Conservation (phyloP, 2,113 vertebrate genomes). For the Gallinago jamesoni region DNA sequence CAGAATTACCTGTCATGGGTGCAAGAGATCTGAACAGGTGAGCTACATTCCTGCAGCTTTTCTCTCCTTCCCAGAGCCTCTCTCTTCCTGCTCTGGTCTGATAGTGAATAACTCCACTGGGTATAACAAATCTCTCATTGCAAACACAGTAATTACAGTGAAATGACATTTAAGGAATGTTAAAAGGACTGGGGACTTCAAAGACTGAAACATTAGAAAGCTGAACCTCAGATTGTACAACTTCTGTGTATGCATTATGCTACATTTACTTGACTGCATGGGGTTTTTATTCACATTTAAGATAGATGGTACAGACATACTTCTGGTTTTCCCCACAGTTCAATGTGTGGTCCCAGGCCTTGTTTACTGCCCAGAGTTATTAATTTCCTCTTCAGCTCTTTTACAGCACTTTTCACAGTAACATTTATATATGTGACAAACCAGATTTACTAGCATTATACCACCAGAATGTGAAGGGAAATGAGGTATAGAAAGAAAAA, state of each 20-base stretch:
- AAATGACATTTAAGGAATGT: conserved; percentile 32
- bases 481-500: background rate
- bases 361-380: conserved; percentile 8
- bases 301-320: background rate
- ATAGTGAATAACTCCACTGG: background rate
- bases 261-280: background rate
- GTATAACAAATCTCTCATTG: background rate
- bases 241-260: background rate
- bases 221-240: conserved; percentile 1
- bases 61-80: background rate
- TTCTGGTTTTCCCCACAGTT: conserved; percentile 18
- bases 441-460: background rate
- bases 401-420: background rate
- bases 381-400: conserved; percentile 28
- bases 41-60: background rate
- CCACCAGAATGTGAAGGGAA: background rate
- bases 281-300: background rate
- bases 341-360: conserved; percentile 15
- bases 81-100: background rate
- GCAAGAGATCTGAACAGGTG: background rate
- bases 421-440: background rate
- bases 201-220: conserved; percentile 22
- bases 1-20: background rate
- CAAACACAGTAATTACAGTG: background rate
- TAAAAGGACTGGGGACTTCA: conserved; percentile 19